Evolutionary conservation across 2,113 vertebrate species (phyloP), one percentile per base, ranked within the genome.

Genomic region (Podilymbus podiceps): DNA sequence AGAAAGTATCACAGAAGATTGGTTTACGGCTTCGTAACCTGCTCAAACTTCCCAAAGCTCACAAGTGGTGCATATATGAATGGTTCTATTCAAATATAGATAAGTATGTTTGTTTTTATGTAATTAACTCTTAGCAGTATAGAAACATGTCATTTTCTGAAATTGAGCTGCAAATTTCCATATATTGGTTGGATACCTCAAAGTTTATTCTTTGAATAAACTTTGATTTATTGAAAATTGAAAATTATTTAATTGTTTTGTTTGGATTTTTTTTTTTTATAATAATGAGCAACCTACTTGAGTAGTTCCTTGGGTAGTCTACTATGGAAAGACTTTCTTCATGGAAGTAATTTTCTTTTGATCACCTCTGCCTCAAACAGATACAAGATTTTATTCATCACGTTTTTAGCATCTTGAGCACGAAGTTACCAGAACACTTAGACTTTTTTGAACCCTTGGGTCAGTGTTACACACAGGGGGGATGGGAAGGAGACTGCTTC

Each of bases 21-120:
- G 99, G 99, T 44, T 98, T 99, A 86, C 98, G 99, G 84, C 98
- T 99, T 96, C 98, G 99, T 90, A 99, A 99, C 96, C 98, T 99
- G 42, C 98, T 99, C 27, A 99, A 99, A 91, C 98, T 99, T 67
- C 99, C 99, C 87, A 99, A 99, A 98, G 99, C 99, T 59, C 99
- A 99, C 98, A 99, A 99, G 97, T 99, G 99, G 99, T 99, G 99
- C 97, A 99, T 99, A 97, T 99, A 99, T 9, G 99, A 99, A 94
- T 99, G 99, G 99, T 99, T 99, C 98, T 99, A 99, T 96, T 99
- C 99, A 68, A 99, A 99, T 93, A 99, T 99, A 94, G 99, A 99
- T 98, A 99, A 99, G 99, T 99, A 99, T 86, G 98, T 98, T 53
- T 93, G 53, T 0, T 77, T 77, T 91, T 93, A 15, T 64, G 6